A percentile compares a stretch with the other conserved stretches of the same genome.
These are phyloP conservation scores for Hyaena hyaena DNA, from an alignment of 2,113 vertebrate genomes.

Conservation along the genomic window DNA sequence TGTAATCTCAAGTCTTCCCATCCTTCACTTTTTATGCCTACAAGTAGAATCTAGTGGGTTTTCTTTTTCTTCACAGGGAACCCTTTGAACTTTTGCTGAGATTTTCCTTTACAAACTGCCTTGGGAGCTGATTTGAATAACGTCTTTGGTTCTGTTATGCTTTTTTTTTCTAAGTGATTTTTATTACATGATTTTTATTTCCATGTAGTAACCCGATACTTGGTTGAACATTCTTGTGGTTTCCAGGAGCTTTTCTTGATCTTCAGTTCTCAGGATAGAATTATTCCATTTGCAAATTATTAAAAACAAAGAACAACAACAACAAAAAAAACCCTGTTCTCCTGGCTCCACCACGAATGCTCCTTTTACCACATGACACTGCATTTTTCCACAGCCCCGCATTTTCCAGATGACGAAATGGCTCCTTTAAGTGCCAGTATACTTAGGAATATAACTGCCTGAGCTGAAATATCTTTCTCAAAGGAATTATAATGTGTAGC, in stretches of 20 bases:
- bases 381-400: constrained; percentile 37
- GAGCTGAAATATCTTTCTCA: constrained; percentile 33
- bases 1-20: not conserved
- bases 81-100: not conserved
- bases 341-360: not conserved
- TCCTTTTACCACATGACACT: not conserved
- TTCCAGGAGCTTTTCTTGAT: constrained; percentile 35
- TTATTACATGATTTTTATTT: constrained; percentile 11
- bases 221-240: constrained; percentile 4
- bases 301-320: not conserved
- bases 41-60: not conserved
- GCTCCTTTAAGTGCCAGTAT: constrained; percentile 40
- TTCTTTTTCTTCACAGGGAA: not conserved
- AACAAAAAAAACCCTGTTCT: constrained; percentile 9
- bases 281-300: constrained; percentile 44
- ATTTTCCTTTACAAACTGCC: not conserved
- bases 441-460: constrained; percentile 48
- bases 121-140: not conserved
- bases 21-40: not conserved
- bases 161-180: constrained; percentile 50
- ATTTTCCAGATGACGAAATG: constrained; percentile 61
- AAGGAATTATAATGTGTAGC: not conserved
- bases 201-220: not conserved
- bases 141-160: not conserved
- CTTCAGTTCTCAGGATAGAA: constrained; percentile 15